Conservation (phyloP, 2,113 vertebrate species). For the Patagioenas fasciata region DNA sequence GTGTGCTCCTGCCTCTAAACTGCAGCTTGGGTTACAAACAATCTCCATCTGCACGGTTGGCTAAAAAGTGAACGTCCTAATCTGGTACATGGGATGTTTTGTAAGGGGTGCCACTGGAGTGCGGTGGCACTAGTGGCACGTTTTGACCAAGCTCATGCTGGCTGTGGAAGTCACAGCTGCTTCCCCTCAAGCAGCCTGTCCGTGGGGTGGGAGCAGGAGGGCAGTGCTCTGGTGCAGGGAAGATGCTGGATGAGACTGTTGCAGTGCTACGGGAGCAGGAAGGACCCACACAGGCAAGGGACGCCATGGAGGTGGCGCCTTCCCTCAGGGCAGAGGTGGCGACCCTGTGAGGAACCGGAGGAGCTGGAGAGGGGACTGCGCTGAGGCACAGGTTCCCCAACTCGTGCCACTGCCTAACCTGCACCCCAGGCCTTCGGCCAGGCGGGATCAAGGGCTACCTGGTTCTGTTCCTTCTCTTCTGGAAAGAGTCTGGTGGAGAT, state of each 20-base stretch:
- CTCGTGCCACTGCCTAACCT: neutral
- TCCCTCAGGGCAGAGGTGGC: accelerated
- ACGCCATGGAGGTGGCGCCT: accelerated
- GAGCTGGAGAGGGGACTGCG: neutral
- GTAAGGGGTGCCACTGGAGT: neutral
- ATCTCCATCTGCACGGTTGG: accelerated
- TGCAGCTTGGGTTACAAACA: neutral
- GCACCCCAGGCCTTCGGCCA: accelerated
- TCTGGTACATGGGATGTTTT: accelerated
- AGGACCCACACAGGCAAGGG: accelerated
- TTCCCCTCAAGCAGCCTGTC: neutral
- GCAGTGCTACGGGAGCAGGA: accelerated
- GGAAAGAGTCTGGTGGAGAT: accelerated
- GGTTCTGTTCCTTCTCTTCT: accelerated
- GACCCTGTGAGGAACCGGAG: neutral
- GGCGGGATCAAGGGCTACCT: accelerated
- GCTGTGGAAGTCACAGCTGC: neutral
- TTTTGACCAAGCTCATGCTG: neutral
- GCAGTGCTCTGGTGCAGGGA: neutral
- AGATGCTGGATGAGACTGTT: accelerated
- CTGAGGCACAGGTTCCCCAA: neutral
- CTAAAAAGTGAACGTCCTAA: neutral
- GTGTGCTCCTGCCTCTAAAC: too few species aligned
- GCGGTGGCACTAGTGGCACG: accelerated
- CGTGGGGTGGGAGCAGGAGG: accelerated